Conservation (phyloP, 2,888 invertebrate species). For the Pachymerium ferrugineum region DNA sequence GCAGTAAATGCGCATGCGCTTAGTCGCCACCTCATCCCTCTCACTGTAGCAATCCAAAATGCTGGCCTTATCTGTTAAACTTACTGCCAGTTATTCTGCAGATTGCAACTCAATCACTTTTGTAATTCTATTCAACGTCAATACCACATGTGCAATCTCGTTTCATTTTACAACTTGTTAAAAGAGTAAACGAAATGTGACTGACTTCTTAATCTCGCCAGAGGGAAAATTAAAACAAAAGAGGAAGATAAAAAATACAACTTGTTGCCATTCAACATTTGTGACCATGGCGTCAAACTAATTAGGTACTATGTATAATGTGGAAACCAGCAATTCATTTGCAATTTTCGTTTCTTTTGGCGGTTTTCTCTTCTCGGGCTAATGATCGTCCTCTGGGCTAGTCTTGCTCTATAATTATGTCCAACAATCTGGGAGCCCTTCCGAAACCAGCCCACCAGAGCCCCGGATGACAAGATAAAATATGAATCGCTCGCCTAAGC, state of each 20-base stretch:
- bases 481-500: conserved; percentile 33
- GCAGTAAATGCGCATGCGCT: conserved; percentile 12
- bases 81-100: conserved; percentile 27
- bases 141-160: not conserved
- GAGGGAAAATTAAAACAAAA: not conserved
- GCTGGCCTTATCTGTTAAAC: conserved; percentile 16
- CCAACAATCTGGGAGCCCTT: conserved; percentile 34
- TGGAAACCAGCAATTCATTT: conserved; percentile 35
- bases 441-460: conserved; percentile 29
- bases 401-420: conserved; percentile 32
- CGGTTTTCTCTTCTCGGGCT: conserved; percentile 28
- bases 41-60: conserved; percentile 23
- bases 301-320: conserved; percentile 10
- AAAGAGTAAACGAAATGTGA: not conserved
- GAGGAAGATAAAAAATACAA: not conserved
- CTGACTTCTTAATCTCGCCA: not conserved
- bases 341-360: conserved; percentile 33
- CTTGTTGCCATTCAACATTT: not conserved
- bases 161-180: conserved; percentile 15
- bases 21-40: conserved; percentile 23
- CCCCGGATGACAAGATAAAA: conserved; percentile 34
- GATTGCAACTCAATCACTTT: conserved; percentile 27
- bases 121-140: conserved; percentile 24
- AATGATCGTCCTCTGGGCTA: conserved; percentile 32
- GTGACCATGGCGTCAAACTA: not conserved